Evolutionary conservation across 2,113 vertebrate genomes (phyloP).

Genomic region (Ancistrus triradiatus): DNA sequence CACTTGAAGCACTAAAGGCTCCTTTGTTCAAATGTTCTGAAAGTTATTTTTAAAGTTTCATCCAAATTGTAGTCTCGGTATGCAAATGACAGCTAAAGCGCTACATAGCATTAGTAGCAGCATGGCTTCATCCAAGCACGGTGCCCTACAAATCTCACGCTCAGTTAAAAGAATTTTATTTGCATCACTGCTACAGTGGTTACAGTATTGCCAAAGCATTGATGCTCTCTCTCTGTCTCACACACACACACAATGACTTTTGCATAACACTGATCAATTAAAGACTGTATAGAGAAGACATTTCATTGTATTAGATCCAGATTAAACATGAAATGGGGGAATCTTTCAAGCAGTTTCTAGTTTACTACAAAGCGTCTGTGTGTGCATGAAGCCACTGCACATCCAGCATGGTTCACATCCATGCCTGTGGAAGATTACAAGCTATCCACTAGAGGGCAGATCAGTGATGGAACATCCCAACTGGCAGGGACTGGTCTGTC

Average conservation of each 20-base stretch:
- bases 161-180: too few species aligned
- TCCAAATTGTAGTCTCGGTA: conserved; percentile 7
- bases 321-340: background rate
- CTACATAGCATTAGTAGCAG: background rate
- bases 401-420: too few species aligned
- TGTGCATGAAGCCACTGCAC: too few species aligned
- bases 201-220: too few species aligned
- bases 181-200: too few species aligned
- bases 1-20: background rate
- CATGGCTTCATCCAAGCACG: background rate
- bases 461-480: too few species aligned
- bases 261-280: background rate
- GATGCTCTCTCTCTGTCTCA: too few species aligned
- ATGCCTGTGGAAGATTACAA: too few species aligned
- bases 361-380: background rate
- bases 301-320: conserved; percentile 1
- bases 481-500: too few species aligned
- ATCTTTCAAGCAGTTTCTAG: background rate
- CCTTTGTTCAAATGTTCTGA: background rate
- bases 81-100: conserved; percentile 30
- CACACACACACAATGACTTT: background rate
- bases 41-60: conserved; percentile 8
- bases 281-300: background rate
- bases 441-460: too few species aligned
- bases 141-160: too few species aligned